A percentile compares a stretch with the other conserved stretches of the same genome.
phyloP scores from a whole-genome alignment of 2,888 invertebrate species.

The Drosophila recens region DNA sequence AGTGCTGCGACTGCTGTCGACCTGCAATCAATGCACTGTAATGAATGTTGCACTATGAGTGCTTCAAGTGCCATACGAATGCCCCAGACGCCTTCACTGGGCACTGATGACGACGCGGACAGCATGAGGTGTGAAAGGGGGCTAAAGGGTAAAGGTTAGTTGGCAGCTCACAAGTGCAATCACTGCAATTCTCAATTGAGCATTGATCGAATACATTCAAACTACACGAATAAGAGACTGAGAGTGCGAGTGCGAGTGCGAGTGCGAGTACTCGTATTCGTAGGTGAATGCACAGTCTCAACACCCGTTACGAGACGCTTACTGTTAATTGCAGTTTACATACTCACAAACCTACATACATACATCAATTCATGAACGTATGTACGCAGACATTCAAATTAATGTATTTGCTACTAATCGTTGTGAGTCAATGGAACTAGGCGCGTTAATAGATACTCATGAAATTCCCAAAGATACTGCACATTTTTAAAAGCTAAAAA shows the following conservation, averaged over 20 bases:
- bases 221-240: conserved; percentile 3
- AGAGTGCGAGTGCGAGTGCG: neutral
- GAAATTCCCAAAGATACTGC: neutral
- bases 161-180: conserved; percentile 11
- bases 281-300: neutral
- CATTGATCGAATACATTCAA: conserved; percentile 15
- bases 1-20: conserved; percentile 22
- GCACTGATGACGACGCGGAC: conserved; percentile 3
- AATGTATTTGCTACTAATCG: conserved; percentile 6
- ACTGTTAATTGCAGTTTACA: conserved; percentile 9
- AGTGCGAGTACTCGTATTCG: neutral
- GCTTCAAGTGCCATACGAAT: conserved; percentile 37
- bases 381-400: neutral
- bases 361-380: neutral
- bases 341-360: neutral
- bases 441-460: neutral
- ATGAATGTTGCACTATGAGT: conserved; percentile 45
- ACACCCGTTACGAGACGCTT: conserved; percentile 16
- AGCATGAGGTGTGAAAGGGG: neutral
- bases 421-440: conserved; percentile 19
- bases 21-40: conserved; percentile 41
- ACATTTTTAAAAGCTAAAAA: neutral
- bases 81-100: conserved; percentile 30
- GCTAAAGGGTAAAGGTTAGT: neutral
- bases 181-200: conserved; percentile 21